phyloP scores from a whole-genome alignment of 64 coral and sea anemone genomes.

The Porites australiensis region DNA sequence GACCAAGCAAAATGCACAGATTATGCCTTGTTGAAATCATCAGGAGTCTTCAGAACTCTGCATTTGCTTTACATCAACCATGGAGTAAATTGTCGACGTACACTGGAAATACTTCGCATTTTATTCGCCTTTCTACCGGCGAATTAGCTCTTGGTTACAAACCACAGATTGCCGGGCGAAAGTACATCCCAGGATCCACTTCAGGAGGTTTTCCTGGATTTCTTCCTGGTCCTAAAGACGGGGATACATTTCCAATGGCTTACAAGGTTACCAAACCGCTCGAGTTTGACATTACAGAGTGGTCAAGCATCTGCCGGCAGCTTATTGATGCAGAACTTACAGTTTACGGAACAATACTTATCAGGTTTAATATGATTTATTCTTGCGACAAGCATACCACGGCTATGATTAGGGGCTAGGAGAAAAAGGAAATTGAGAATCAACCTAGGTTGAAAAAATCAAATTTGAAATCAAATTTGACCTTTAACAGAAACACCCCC shows the following conservation, averaged over 20 bases:
- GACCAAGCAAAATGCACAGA: not conserved
- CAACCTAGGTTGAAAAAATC: too few species aligned
- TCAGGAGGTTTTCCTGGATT: constrained; percentile 56
- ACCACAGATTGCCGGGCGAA: constrained; percentile 21
- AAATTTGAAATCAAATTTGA: too few species aligned
- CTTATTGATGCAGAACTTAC: constrained; percentile 39
- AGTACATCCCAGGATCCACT: constrained; percentile 37
- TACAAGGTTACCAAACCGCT: not conserved
- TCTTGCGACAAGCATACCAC: too few species aligned
- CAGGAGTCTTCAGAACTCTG: not conserved
- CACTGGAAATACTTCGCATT: not conserved
- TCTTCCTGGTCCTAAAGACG: constrained; percentile 33
- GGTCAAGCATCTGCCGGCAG: constrained; percentile 33
- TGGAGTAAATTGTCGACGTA: not conserved
- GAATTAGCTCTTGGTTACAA: constrained; percentile 18
- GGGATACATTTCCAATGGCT: constrained; percentile 33
- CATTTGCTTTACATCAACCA: not conserved
- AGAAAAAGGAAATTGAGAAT: too few species aligned
- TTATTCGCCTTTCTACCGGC: not conserved
- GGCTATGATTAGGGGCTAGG: too few species aligned
- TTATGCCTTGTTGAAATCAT: not conserved
- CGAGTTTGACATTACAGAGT: not conserved
- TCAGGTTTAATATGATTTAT: not conserved
- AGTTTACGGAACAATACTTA: constrained; percentile 32
- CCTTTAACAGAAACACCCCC: too few species aligned